Base-by-base conservation (phyloP, 2,888 invertebrate species). In the Rhagium mordax region DNA sequence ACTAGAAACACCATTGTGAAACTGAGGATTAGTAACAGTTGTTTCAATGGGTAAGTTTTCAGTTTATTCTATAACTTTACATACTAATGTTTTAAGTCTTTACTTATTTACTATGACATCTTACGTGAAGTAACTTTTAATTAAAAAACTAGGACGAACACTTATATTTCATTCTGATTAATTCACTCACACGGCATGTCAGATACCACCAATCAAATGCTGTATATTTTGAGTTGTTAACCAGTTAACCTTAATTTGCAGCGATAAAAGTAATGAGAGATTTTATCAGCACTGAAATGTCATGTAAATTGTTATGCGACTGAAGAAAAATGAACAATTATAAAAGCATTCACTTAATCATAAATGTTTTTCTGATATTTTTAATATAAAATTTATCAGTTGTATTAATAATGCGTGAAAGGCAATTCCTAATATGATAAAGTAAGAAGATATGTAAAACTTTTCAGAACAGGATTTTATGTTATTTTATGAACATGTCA, bases 11-110 rank as follows among this genome's bases (percentile, higher is more conserved):
- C 13, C 7, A 29, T 7, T 59, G n/a, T 59, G 7, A 15, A 33
- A 13, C 24, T 10, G 18, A 13, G 20, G 16, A 0, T 3, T 18
- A 10, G 10, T 33, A 33, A 18, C 29, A 24, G 8, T 20, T 16
- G 18, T 59, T 59, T 59, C 33, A 59, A 59, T 59, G 59, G 59
- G 59, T 59, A 18, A 59, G 59, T 59, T 20, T 24, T 24, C 24
- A 55, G 10, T 24, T 24, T 55, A 3, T 33, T 6, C 29, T 8
- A 8, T 33, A 33, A 33, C 8, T 33, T 33, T 33, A 33, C 8
- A 33, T 33, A 33, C 4, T 33, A 33, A 33, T 33, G n/a, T n/a
- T n/a, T n/a, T n/a, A n/a, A n/a, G n/a, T n/a, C n/a, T n/a, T 33
- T 33, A 4, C 29, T 33, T 4, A 33, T 21, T 55, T 55, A 20